phyloP scores from a whole-genome alignment of 2,113 vertebrate genomes.

The Candoia aspera region DNA sequence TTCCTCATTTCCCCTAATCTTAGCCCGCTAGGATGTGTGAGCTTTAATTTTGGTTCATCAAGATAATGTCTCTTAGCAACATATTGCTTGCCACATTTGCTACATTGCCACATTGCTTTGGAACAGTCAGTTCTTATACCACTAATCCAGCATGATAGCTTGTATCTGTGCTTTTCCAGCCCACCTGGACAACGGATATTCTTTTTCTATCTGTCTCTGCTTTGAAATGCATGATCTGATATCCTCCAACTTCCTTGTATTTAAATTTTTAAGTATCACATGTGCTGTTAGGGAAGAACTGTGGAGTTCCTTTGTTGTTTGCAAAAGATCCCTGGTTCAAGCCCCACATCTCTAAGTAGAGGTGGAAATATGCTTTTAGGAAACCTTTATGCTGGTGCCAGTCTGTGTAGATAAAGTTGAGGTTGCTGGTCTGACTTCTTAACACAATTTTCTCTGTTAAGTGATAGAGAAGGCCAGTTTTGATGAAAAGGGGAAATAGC shows the following conservation, averaged over 20 bases:
- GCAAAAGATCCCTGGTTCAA: neutral
- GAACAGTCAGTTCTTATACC: neutral
- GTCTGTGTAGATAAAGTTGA: neutral
- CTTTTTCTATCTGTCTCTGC: neutral
- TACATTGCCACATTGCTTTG: neutral
- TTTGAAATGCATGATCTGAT: neutral
- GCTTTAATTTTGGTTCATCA: conserved; percentile 33
- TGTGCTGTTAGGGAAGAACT: neutral
- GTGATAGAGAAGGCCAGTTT: neutral
- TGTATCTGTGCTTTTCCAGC: neutral
- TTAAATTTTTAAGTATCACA: neutral
- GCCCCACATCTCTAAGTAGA: neutral
- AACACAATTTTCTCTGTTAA: neutral
- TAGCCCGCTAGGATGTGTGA: neutral
- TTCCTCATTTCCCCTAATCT: neutral
- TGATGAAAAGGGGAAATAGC: neutral
- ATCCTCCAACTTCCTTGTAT: neutral
- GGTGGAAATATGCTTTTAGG: neutral
- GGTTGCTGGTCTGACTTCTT: neutral
- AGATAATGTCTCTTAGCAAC: neutral
- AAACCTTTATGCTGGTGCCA: neutral
- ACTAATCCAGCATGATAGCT: neutral
- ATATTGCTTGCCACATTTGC: neutral
- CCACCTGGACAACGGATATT: neutral
- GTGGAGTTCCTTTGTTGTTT: neutral